phyloP scores from a whole-genome alignment of 2,113 vertebrate species.

The Ivindomyrus marchei region DNA sequence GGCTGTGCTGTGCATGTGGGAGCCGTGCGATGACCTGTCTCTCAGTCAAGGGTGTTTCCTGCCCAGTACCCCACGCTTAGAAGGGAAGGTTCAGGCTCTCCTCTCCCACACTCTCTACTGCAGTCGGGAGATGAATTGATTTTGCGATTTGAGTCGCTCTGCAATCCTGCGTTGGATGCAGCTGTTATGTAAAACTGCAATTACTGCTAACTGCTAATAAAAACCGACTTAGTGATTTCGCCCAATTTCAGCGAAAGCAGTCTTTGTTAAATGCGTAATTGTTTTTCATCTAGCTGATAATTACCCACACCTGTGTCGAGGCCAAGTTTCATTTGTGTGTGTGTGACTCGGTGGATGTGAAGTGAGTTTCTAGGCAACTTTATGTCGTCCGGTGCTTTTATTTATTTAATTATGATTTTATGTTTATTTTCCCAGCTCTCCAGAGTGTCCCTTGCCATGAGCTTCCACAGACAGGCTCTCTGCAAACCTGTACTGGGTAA shows the following conservation, averaged over 20 bases:
- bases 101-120: neutral
- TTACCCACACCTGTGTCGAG: neutral
- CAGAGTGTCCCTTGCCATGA: neutral
- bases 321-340: neutral
- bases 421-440: neutral
- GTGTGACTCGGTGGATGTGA: neutral
- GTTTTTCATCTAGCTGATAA: neutral
- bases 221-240: neutral
- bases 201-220: neutral
- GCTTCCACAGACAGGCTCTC: neutral
- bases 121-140: neutral
- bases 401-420: neutral
- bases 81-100: neutral
- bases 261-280: neutral
- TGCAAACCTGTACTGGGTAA: neutral
- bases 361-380: neutral
- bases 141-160: neutral
- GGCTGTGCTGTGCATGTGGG: neutral
- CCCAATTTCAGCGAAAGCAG: neutral
- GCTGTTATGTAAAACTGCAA: neutral
- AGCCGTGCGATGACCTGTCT: neutral
- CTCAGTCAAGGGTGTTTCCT: neutral
- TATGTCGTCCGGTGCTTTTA: neutral
- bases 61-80: neutral
- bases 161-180: neutral